Evolutionary conservation across 2,797 vertebrate genomes (phyloP), one percentile per base, ranked within the genome.

Genomic region (Luscinia megarhynchos): DNA sequence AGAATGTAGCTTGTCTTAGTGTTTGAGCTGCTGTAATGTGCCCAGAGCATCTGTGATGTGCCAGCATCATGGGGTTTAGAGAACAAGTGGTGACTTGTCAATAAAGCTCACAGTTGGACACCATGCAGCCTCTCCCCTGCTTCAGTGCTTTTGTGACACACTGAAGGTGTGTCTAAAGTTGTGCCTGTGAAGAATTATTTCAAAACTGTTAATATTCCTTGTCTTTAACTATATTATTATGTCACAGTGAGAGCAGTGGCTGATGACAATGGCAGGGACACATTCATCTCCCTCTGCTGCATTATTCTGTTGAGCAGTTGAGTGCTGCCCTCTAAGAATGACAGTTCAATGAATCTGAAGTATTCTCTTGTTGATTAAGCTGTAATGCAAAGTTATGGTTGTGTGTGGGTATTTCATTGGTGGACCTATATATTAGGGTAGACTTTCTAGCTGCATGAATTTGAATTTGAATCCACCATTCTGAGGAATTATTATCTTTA

Each of bases 261-360:
- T 82, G 63, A 72, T 90, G 76, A 53, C 67, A 93, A 2, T 67
- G 68, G 17, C 79, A 83, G 58, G 24, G 66, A 78, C 61, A 61
- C 59, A 81, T 96, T 94, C 30, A 76, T 95, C 67, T 96, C 69
- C 53, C 32, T 90, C 75, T 2, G 4, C 53, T 93, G 63, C 32
- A 11, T 90, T 94, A 70, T 68, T 61, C 69, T 85, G 41, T 77
- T 91, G 82, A 79, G 86, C 6, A 5, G 34, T 57, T 84, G 90
- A 96, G 73, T 70, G 72, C 85, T 91, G 79, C 64, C 76, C 63
- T 95, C 80, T 30, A 75, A 88, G 88, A 87, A 69, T 95, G 94
- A 94, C 57, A 68, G 61, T 91, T 95, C 87, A 94, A 94, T 96
- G 95, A 94, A 94, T 90, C 82, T 89, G 64, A 92, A 75, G 70